These are phyloP conservation scores for Ceratina japonica DNA, from an alignment of 1,140 invertebrate genomes.

Conservation along the genomic window DNA sequence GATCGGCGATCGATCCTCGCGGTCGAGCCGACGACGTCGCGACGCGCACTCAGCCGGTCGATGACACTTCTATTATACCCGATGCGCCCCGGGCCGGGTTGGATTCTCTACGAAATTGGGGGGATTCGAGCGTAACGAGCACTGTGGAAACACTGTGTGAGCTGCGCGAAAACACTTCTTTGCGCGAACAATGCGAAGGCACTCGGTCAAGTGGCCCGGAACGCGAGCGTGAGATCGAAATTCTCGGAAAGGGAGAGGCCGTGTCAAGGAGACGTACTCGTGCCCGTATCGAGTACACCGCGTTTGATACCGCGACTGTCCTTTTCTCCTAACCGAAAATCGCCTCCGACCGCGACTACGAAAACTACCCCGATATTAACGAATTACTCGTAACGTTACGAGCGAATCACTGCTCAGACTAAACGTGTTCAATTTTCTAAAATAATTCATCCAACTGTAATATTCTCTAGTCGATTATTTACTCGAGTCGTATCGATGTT, in stretches of 20 bases:
- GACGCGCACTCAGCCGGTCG: constrained; percentile 26
- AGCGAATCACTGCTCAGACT: too few species aligned
- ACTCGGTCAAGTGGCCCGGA: constrained; percentile 27
- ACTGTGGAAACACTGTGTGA: constrained; percentile 1
- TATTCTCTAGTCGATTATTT: too few species aligned
- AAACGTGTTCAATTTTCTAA: too few species aligned
- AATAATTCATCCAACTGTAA: too few species aligned
- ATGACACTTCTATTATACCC: constrained; percentile 16
- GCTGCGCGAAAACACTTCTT: constrained; percentile 1
- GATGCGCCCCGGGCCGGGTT: not conserved
- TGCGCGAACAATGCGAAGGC: not conserved
- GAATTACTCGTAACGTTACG: too few species aligned
- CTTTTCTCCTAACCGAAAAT: constrained; percentile 3
- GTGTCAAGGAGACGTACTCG: constrained; percentile 19
- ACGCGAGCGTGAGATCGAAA: constrained; percentile 4
- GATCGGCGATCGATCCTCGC: constrained; percentile 26
- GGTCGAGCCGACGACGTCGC: constrained; percentile 12
- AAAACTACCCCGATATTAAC: too few species aligned
- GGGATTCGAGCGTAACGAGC: not conserved
- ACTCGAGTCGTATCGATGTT: too few species aligned
- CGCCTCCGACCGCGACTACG: not conserved
- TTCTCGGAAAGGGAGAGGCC: not conserved
- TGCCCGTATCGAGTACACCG: not conserved
- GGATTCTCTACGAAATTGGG: not conserved
- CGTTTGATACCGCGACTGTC: not conserved